phyloP scores from a whole-genome alignment of 2,888 invertebrate species.

The Melinaea menophilus region DNA sequence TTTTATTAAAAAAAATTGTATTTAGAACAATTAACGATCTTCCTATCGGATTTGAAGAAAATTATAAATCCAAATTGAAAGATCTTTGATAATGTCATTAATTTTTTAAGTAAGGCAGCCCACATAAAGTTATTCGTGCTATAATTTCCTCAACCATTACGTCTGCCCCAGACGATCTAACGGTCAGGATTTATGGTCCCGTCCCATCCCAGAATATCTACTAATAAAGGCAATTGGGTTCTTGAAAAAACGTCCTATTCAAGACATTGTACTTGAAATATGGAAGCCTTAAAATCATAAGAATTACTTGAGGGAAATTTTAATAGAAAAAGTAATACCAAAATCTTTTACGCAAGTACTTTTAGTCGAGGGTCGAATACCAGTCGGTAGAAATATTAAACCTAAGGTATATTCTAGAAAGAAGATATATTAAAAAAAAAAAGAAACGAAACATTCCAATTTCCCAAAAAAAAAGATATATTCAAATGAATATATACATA shows the following conservation, averaged over 20 bases:
- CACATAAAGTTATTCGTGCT: conserved; percentile 38
- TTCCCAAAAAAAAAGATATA: background rate
- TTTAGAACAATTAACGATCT: too few relatives aligned
- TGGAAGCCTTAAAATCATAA: conserved; percentile 3
- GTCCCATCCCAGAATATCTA: conserved; percentile 36
- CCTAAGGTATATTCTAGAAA: too few relatives aligned
- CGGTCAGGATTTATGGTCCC: conserved; percentile 53
- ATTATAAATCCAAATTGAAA: background rate
- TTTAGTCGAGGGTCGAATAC: background rate
- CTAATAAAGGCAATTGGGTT: conserved; percentile 32
- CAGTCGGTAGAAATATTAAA: too few relatives aligned
- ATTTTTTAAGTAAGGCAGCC: background rate
- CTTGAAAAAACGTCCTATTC: conserved; percentile 16
- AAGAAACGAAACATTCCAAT: background rate
- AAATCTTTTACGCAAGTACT: background rate
- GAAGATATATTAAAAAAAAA: background rate
- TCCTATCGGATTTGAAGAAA: background rate
- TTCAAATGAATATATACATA: too few relatives aligned
- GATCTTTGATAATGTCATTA: background rate
- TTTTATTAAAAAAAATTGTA: too few relatives aligned
- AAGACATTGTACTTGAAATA: conserved; percentile 7
- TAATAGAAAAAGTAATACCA: background rate
- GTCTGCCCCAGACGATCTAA: conserved; percentile 45
- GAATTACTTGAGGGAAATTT: background rate
- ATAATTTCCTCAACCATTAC: conserved; percentile 52